Evolutionary conservation across 2,113 vertebrate genomes (phyloP).

Genomic region (Anoura caudifer): DNA sequence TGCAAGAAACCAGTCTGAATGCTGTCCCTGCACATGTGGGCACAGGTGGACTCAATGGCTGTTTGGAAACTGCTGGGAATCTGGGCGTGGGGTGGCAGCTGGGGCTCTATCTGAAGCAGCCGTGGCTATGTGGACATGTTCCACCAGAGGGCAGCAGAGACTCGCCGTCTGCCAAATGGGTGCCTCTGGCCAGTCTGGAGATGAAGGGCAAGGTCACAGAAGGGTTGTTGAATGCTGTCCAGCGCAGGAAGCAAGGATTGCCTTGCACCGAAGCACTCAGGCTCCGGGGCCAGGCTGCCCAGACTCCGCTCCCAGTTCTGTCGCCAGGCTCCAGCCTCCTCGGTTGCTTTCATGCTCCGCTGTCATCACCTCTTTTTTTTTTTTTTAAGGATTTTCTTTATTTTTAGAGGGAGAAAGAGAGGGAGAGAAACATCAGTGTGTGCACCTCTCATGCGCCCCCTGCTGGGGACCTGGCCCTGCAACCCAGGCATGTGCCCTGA

Average conservation of each 20-base stretch:
- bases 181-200: rapidly evolving
- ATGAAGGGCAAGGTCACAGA: not conserved
- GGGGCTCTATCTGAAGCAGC: not conserved
- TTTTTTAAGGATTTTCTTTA: no score
- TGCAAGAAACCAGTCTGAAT: not conserved
- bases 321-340: not conserved
- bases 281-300: not conserved
- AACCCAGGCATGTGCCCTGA: no score
- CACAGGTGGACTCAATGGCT: not conserved
- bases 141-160: slow-evolving; percentile 47
- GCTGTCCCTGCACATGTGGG: not conserved
- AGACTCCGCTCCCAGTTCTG: not conserved
- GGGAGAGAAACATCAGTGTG: no score
- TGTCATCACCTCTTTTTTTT: not conserved
- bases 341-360: rapidly evolving
- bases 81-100: no score
- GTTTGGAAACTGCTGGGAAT: rapidly evolving
- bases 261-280: not conserved
- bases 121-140: rapidly evolving
- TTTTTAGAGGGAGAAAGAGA: no score
- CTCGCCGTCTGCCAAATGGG: no score
- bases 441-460: no score
- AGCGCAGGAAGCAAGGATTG: not conserved
- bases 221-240: not conserved
- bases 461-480: no score